These are phyloP conservation scores for Amyelois transitella DNA, from an alignment of 1,140 invertebrate species.

Conservation along the genomic window DNA sequence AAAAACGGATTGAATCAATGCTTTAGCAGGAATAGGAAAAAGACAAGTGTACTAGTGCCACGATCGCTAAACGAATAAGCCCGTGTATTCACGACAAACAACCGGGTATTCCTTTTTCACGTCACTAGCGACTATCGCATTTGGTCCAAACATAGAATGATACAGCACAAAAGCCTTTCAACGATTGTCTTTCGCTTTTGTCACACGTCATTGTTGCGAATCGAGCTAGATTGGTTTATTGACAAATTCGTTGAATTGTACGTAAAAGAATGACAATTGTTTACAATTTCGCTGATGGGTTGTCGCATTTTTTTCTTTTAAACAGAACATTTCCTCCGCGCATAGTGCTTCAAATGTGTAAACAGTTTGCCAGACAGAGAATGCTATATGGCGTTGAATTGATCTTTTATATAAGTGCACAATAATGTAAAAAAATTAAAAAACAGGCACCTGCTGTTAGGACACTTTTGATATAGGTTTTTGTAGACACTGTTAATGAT, in stretches of 20 bases:
- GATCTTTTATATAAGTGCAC: too few relatives aligned
- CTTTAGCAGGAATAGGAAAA: too few relatives aligned
- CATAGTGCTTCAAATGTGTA: too few relatives aligned
- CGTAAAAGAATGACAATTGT: background rate
- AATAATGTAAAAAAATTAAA: too few relatives aligned
- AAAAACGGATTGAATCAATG: too few relatives aligned
- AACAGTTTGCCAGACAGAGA: too few relatives aligned
- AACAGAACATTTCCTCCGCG: too few relatives aligned
- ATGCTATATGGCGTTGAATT: too few relatives aligned
- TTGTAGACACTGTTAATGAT: too few relatives aligned
- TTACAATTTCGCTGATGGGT: too few relatives aligned
- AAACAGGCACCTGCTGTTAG: too few relatives aligned
- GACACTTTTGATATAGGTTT: too few relatives aligned
- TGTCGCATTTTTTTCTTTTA: background rate
- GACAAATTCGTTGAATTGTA: background rate
- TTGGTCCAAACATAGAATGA: background rate
- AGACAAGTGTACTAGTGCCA: background rate
- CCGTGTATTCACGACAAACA: background rate
- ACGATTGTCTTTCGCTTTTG: background rate
- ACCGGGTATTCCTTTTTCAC: background rate
- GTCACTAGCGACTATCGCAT: background rate
- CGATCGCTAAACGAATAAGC: background rate
- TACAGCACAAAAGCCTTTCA: background rate
- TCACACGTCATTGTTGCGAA: background rate
- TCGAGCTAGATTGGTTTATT: background rate